Conservation (phyloP, 1,140 invertebrate species). For the Vanessa tameamea region DNA sequence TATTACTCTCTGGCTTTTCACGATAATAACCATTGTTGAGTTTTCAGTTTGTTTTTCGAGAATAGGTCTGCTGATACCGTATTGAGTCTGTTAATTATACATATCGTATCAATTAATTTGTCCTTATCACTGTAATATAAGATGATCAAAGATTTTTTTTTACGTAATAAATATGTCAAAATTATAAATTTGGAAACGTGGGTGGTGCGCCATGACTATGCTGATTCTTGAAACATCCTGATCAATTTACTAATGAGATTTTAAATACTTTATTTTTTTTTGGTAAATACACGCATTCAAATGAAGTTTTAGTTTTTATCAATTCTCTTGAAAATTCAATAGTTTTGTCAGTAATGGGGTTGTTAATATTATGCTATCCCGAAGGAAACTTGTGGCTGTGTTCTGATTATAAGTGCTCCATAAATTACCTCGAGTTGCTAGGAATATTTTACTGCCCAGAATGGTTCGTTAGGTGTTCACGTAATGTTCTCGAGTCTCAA, state of each 20-base stretch:
- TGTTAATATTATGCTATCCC: background rate
- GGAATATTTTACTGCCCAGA: background rate
- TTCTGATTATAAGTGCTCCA: conserved; percentile 6
- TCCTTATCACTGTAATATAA: no score
- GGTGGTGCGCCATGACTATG: conserved; percentile 20
- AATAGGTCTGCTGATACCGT: no score
- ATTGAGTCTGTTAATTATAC: no score
- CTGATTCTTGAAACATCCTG: conserved; percentile 8
- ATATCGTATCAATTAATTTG: no score
- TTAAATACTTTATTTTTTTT: background rate
- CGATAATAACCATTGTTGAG: no score
- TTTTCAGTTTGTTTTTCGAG: no score
- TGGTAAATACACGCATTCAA: background rate
- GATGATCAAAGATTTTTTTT: no score
- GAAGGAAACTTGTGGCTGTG: background rate
- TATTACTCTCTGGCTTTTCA: no score
- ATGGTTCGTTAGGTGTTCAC: conserved; percentile 9
- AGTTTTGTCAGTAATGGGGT: background rate
- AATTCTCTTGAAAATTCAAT: background rate
- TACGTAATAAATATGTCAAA: background rate
- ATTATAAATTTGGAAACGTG: background rate
- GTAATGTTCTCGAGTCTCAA: background rate
- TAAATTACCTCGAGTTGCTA: conserved; percentile 7
- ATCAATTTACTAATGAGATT: conserved; percentile 34
- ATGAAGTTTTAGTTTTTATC: background rate